phyloP scores from a whole-genome alignment of 2,797 vertebrate genomes.

The Eleutherodactylus coqui region DNA sequence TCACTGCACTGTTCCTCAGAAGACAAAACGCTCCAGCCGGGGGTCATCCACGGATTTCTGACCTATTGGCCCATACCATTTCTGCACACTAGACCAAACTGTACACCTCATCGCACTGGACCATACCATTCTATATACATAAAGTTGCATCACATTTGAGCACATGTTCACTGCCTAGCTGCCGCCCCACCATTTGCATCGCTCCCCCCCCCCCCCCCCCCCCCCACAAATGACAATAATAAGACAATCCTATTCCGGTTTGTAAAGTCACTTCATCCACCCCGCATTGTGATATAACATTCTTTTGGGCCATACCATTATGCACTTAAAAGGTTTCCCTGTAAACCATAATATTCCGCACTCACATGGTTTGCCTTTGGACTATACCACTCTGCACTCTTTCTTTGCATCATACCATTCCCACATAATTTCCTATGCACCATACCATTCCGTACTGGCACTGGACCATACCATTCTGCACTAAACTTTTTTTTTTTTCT shows the following conservation, averaged over 20 bases:
- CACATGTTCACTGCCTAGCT: neutral
- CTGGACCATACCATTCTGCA: neutral
- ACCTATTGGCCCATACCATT: slow-evolving; percentile 30
- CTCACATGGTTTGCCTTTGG: neutral
- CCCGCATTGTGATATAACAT: neutral
- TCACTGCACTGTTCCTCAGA: neutral
- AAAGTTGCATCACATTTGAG: neutral
- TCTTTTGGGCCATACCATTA: neutral
- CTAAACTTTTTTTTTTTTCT: neutral
- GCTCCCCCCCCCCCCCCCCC: neutral
- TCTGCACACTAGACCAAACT: neutral
- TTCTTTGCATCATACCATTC: neutral
- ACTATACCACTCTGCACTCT: neutral
- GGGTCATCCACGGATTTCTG: neutral
- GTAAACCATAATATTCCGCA: neutral
- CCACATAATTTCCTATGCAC: neutral
- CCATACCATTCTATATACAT: neutral
- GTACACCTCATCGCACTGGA: neutral
- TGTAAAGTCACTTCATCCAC: neutral
- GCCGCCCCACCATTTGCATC: neutral
- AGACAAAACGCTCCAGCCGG: slow-evolving; percentile 25
- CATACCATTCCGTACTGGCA: neutral
- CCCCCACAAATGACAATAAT: too few species aligned
- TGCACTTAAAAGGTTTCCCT: neutral
- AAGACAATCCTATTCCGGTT: neutral